phyloP scores from a whole-genome alignment of 2,888 invertebrate genomes.

The Tenthredo notha region DNA sequence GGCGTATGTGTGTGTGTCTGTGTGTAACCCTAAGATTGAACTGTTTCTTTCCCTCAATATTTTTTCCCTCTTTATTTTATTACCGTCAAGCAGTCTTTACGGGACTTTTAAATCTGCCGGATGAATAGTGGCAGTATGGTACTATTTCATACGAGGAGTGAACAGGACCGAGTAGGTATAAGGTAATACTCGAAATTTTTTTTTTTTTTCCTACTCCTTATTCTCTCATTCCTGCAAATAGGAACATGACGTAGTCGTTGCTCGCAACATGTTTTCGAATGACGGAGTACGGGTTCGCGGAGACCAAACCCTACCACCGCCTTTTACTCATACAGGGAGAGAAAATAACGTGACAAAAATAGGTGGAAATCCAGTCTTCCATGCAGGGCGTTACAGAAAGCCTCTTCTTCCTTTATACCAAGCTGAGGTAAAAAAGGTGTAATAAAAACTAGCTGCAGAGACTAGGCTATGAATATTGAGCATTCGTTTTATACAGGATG shows the following conservation, averaged over 20 bases:
- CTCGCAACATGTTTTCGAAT: background rate
- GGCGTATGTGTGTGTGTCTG: background rate
- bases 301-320: background rate
- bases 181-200: background rate
- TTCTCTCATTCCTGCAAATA: background rate
- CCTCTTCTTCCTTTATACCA: background rate
- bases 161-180: background rate
- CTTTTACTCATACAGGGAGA: background rate
- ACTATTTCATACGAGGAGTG: constrained; percentile 29
- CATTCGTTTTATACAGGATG: background rate
- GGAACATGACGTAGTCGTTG: background rate
- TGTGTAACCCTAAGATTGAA: background rate
- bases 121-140: constrained; percentile 7
- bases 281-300: constrained; percentile 30
- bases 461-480: constrained; percentile 13
- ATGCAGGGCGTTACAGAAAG: background rate
- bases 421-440: background rate
- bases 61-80: background rate
- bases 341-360: background rate
- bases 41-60: constrained; percentile 34
- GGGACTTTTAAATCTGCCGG: constrained; percentile 23
- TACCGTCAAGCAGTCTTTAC: background rate
- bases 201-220: background rate
- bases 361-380: background rate
- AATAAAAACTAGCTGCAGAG: background rate